These are phyloP conservation scores for Drosophila gaucha DNA, from an alignment of 2,888 invertebrate genomes.

Conservation along the genomic window DNA sequence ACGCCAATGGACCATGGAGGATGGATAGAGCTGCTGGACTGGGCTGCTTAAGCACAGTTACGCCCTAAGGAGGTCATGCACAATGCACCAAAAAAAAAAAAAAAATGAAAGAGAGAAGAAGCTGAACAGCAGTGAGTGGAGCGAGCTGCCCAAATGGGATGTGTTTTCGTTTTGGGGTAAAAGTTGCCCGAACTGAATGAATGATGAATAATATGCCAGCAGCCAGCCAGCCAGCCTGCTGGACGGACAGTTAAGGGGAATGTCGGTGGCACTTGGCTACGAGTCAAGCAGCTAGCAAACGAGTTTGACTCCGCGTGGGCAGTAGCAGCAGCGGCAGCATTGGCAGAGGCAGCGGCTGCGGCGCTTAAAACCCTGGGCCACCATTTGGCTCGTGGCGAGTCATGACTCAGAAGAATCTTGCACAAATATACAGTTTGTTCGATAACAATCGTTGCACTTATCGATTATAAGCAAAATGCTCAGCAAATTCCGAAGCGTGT, in stretches of 20 bases:
- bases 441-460: slow-evolving; percentile 34
- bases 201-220: slow-evolving; percentile 48
- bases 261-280: slow-evolving; percentile 9
- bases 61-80: slow-evolving; percentile 74
- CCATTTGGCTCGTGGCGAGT: slow-evolving; percentile 69
- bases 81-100: slow-evolving; percentile 9
- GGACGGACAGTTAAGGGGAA: not conserved
- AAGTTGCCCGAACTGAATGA: slow-evolving; percentile 48
- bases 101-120: not conserved
- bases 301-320: slow-evolving; percentile 54
- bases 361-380: slow-evolving; percentile 31
- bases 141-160: slow-evolving; percentile 38
- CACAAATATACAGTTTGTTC: slow-evolving; percentile 9
- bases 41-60: slow-evolving; percentile 73
- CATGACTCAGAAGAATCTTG: slow-evolving; percentile 61
- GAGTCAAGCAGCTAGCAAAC: slow-evolving; percentile 39
- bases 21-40: slow-evolving; percentile 11
- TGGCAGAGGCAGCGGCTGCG: slow-evolving; percentile 1
- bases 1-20: slow-evolving; percentile 20
- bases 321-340: slow-evolving; percentile 5
- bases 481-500: too few relatives aligned
- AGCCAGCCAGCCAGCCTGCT: slow-evolving; percentile 11
- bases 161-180: slow-evolving; percentile 43
- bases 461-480: slow-evolving; percentile 10
- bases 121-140: not conserved